Percentiles rank a stretch among this genome's conserved stretches.
These are phyloP conservation scores for Drosophila melanogaster DNA, from an alignment of 1,140 invertebrate genomes.

Conservation along the genomic window Release_6_plus_ISO1_MT NT_033777.3:17766501-17767000, in stretches of 20 bases:
- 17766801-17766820: slow-evolving; percentile 3
- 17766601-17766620: too few relatives aligned
- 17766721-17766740: too few relatives aligned
- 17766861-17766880: neutral
- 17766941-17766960: slow-evolving; percentile 5
- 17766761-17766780: too few relatives aligned
- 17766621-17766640: too few relatives aligned
- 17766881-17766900: neutral
- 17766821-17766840: neutral
- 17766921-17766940: slow-evolving; percentile 5
- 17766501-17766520: neutral
- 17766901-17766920: slow-evolving; percentile 12
- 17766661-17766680: too few relatives aligned
- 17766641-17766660: too few relatives aligned
- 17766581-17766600: too few relatives aligned
- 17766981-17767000: slow-evolving; percentile 21
- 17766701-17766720: too few relatives aligned
- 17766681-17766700: too few relatives aligned
- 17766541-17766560: too few relatives aligned
- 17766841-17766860: slow-evolving; percentile 2
- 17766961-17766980: slow-evolving; percentile 16
- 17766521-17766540: neutral
- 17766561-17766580: too few relatives aligned
- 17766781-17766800: neutral
- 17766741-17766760: too few relatives aligned